These are phyloP conservation scores for Oscheius sp. DNA, from an alignment of 2,888 invertebrate species.

Conservation along the genomic window DNA sequence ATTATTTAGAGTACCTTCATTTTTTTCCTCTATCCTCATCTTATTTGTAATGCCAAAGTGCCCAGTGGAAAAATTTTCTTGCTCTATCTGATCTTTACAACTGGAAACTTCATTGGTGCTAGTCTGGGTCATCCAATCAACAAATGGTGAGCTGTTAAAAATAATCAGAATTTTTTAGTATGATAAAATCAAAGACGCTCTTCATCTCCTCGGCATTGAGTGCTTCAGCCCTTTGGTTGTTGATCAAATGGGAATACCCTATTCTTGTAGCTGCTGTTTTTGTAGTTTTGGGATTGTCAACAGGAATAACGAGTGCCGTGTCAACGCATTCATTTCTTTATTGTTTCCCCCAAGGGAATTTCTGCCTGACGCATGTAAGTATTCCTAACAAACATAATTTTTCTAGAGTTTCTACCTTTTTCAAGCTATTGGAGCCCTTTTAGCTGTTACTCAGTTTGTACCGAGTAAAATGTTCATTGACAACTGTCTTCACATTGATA, in stretches of 20 bases:
- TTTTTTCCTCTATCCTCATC: slow-evolving; percentile 39
- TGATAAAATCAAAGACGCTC: neutral
- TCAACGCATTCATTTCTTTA: slow-evolving; percentile 16
- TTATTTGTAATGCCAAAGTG: slow-evolving; percentile 36
- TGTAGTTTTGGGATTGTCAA: slow-evolving; percentile 9
- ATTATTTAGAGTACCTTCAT: slow-evolving; percentile 43
- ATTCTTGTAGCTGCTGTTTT: neutral
- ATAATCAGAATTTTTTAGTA: neutral
- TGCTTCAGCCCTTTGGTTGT: slow-evolving; percentile 17
- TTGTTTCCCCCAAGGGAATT: slow-evolving; percentile 23
- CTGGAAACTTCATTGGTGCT: slow-evolving; percentile 41
- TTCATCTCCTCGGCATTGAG: slow-evolving; percentile 21
- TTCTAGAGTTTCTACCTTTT: slow-evolving; percentile 7
- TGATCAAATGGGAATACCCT: slow-evolving; percentile 11
- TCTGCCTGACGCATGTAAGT: slow-evolving; percentile 31
- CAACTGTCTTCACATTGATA: neutral
- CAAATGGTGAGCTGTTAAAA: neutral
- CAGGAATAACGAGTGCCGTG: slow-evolving; percentile 1
- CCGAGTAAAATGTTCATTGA: neutral
- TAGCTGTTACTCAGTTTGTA: slow-evolving; percentile 17
- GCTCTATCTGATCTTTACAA: slow-evolving; percentile 43
- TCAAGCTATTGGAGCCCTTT: slow-evolving; percentile 10
- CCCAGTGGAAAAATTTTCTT: slow-evolving; percentile 40
- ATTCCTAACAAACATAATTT: neutral
- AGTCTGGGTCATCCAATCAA: slow-evolving; percentile 3